Evolutionary conservation across 2,797 vertebrate genomes (phyloP), one percentile per base, ranked within the genome.

Genomic region (Manis pentadactyla): DNA sequence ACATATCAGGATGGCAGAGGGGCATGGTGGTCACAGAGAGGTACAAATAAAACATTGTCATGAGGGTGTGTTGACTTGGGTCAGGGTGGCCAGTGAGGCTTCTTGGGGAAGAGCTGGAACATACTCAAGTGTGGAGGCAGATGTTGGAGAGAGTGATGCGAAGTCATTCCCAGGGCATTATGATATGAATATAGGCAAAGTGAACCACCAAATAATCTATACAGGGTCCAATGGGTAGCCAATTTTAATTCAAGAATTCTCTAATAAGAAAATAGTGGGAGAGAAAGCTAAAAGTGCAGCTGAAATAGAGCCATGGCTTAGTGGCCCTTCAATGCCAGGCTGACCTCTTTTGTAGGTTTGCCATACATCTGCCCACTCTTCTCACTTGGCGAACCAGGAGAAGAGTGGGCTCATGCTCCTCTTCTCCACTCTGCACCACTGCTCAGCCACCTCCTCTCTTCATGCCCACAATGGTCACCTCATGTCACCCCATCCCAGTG

Each of bases 151-250:
- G 25, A 53, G n/a, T 17, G 5, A 25, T 31, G 5, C 12, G 18
- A 79, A n/a, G 37, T 69, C 37, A 71, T 10, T 64, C 42, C 21
- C 29, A 34, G 34, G 57, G 59, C 31, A 46, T 34, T 14, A 34
- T 11, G 15, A n/a, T 12, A 64, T 9, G 29, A 39, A 4, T 18
- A 37, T 2, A 61, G 51, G 27, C 23, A 75, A 87, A 11, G 19
- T 37, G 29, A 49, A 23, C 29, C 23, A 46, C 8, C 23, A 31
- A 71, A 73, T n/a, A 63, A 37, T 29, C 42, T 66, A 14, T 1
- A 13, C 10, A 12, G 7, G 1, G 42, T 51, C 64, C n/a, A 53
- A 1, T 1, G 0, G 19, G 42, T 12, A 53, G 64, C 15, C 19
- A 63, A 1, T 19, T 64, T 75, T 75, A 61, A 31, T 19, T 77